Base-by-base conservation (phyloP, 2,113 vertebrate genomes). In the Microcebus murinus region DNA sequence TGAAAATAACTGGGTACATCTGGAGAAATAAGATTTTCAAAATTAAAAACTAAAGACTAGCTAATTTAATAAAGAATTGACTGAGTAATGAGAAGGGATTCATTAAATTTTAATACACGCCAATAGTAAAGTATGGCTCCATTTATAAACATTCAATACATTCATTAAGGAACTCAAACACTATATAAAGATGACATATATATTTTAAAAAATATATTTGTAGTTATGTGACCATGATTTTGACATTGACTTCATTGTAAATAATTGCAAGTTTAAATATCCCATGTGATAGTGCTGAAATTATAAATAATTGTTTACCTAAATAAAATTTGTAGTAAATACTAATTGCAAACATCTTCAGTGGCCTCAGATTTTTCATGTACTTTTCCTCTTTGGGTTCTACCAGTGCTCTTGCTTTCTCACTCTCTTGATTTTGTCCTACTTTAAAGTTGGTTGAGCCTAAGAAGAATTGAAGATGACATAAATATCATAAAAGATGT, bases 401-500 rank as follows among this genome's bases (percentile, higher is more conserved):
- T 50, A 29, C 18, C 2, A 76, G n/a, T 23, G 5, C 2, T 48
- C 6, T 25, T 91, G 4, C 39, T 86, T 55, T 70, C 7, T 12
- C 6, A 55, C 14, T 84, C 23, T 85, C 42, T 94, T 71, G 65
- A 2, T 50, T 87, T 55, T 52, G 27, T 42, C 12, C 31, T 87
- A 45, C 18, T 73, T 77, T 87, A 59, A 88, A 80, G 36, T 73
- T 81, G 84, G 9, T 31, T 82, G 52, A 63, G 23, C n/a, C 65
- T 86, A 73, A 52, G 65, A 88, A 85, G n/a, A 65, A 87, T 34
- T 57, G 52, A 95, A 87, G 45, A 91, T 74, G 71, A 88, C 67
- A 65, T 8, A 76, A 34, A 29, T 57, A n/a, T 96, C 48, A 92
- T 63, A 82, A 9, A 94, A 82, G 91, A 95, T 94, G 77, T 93